Base-by-base conservation (phyloP, 2,888 invertebrate species). In the Calliopum simillimum region DNA sequence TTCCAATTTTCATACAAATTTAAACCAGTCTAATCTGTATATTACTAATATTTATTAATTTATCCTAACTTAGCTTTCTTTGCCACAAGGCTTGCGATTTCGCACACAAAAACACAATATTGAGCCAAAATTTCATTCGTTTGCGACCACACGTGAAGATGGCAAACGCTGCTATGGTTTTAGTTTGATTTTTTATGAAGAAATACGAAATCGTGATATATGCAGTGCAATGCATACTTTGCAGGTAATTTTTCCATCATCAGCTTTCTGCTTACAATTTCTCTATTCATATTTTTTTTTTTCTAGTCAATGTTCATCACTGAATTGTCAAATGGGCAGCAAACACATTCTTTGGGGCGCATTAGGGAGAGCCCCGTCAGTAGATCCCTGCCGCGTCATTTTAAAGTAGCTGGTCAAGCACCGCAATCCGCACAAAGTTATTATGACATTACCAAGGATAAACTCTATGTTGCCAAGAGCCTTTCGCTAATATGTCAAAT, bases 131-230 rank as follows among this genome's bases (percentile, higher is more conserved):
- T 97, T 98, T 86, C 99, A 99, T 87, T 95, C 98, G 61, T 99
- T 99, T 88, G 92, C 99, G 69, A 96, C 99, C 73, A 99, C 99
- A 14, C 90, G 95, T 79, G 98, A 99, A 88, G 98, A 99, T 90
- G 99, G 98, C 68, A 93, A 94, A 76, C 89, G 98, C 77, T 93
- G 94, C 77, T 97, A 96, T 88, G 99, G 99, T 72, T 97, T 96
- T 82, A 95, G 96, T 82, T 91, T 97, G 77, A 93, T 97, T 19
- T 99, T 99, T 86, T 98, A 94, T 88, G 99, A 99, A 88, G 96
- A 97, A 88, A 96, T 98, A 76, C 91, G 93, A 70, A 96, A 97
- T 86, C 89, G 92, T 65, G 94, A 96, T 84, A 97, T 99, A 78
- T 96, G 97, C 85, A 93, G 93, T 80, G 97, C 98, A 65, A 97